Evolutionary conservation across 2,797 vertebrate species (phyloP).

Genomic region (Mionectes olivaceus): DNA sequence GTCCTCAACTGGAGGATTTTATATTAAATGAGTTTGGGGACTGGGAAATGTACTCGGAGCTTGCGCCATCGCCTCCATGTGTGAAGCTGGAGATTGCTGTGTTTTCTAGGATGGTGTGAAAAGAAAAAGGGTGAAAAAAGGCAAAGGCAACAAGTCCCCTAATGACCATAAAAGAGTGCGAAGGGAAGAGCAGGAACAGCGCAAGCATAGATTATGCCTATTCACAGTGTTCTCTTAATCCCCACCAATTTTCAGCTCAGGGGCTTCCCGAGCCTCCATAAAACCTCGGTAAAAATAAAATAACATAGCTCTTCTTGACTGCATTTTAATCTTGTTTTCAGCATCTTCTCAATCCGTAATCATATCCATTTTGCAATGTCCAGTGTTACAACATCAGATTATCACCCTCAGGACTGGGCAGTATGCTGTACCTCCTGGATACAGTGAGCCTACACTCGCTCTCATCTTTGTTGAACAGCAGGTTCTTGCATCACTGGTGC

Average conservation of each 20-base stretch:
- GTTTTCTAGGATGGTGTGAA: not conserved
- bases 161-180: not conserved
- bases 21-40: constrained; percentile 48
- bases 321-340: not conserved
- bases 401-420: not conserved
- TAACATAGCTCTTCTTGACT: not conserved
- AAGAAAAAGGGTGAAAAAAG: not conserved
- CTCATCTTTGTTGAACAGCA: not conserved
- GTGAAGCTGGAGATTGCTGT: not conserved
- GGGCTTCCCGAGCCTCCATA: not conserved
- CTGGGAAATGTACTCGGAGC: constrained; percentile 30
- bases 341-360: not conserved
- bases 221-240: not conserved
- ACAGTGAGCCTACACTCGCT: not conserved
- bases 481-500: not conserved
- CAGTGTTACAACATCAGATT: not conserved
- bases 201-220: not conserved
- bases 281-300: not conserved
- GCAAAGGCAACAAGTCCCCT: not conserved
- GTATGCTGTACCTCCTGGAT: not conserved
- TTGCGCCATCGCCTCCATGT: not conserved
- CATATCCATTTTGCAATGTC: not conserved
- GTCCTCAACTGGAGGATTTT: constrained; percentile 46
- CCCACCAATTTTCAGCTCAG: not conserved
- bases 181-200: constrained; percentile 10